These are phyloP conservation scores for Smittia sp. DNA, from an alignment of 2,888 invertebrate species.

Conservation along the genomic window DNA sequence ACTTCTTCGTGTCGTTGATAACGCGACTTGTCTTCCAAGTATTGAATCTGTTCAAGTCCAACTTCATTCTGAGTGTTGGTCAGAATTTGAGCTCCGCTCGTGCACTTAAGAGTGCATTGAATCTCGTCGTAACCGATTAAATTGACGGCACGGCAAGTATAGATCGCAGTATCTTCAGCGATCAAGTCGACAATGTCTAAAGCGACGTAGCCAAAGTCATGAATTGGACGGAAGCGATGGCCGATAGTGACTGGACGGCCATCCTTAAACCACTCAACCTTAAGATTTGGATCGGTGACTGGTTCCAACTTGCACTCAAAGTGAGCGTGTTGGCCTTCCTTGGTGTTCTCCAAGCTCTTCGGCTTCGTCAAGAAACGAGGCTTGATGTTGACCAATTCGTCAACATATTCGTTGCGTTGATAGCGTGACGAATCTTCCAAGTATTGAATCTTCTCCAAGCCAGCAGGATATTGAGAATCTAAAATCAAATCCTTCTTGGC, in stretches of 20 bases:
- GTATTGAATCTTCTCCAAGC: constrained; percentile 87
- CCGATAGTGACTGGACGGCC: constrained; percentile 91
- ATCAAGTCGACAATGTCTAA: constrained; percentile 94
- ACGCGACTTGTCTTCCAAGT: constrained; percentile 78
- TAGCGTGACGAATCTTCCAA: constrained; percentile 84
- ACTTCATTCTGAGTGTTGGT: constrained; percentile 84
- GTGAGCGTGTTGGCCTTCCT: constrained; percentile 90
- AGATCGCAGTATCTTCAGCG: constrained; percentile 91
- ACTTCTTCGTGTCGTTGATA: constrained; percentile 71
- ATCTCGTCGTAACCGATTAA: constrained; percentile 86
- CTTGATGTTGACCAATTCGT: constrained; percentile 77
- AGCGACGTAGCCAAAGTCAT: constrained; percentile 98
- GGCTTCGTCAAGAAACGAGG: constrained; percentile 85
- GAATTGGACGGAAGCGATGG: constrained; percentile 92
- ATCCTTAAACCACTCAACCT: constrained; percentile 96
- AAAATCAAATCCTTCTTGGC: constrained; percentile 84
- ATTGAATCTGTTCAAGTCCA: constrained; percentile 84
- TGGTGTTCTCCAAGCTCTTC: constrained; percentile 78
- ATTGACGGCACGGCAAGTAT: constrained; percentile 92
- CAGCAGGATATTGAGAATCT: constrained; percentile 87
- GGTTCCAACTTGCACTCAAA: constrained; percentile 98
- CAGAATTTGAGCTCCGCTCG: constrained; percentile 75
- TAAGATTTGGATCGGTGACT: constrained; percentile 92
- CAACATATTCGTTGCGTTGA: constrained; percentile 75
- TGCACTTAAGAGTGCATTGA: constrained; percentile 68